Evolutionary conservation across 2,888 invertebrate genomes (phyloP).

Genomic region (Melipona bicolor): DNA sequence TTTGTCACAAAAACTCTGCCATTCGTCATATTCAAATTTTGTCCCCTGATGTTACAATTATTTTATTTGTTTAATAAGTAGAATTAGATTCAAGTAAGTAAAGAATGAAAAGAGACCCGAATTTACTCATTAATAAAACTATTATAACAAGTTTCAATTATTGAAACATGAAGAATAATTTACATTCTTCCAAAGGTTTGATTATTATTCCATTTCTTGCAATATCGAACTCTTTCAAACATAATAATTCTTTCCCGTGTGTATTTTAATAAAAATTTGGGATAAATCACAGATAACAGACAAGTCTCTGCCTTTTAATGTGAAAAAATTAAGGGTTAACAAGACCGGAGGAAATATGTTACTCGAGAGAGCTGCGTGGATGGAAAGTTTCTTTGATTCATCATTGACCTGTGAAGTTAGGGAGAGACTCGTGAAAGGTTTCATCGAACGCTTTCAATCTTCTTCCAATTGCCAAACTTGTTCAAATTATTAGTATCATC

Average conservation of each 20-base stretch:
- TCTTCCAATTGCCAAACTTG: background rate
- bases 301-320: slow-evolving; percentile 40
- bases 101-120: no score
- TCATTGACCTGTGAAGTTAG: slow-evolving; percentile 34
- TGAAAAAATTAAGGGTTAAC: slow-evolving; percentile 54
- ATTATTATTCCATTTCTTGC: background rate
- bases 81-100: background rate
- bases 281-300: slow-evolving; percentile 30
- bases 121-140: background rate
- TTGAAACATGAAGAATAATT: background rate
- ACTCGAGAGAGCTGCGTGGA: slow-evolving; percentile 63
- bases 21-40: background rate
- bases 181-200: background rate
- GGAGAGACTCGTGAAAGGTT: slow-evolving; percentile 4
- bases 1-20: background rate
- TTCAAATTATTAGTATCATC: background rate
- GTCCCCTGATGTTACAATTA: background rate
- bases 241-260: background rate
- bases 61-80: background rate
- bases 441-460: background rate
- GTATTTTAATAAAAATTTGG: no score
- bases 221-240: background rate
- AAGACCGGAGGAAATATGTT: slow-evolving; percentile 69
- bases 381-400: slow-evolving; percentile 70
- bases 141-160: background rate